A percentile compares a stretch with the other conserved stretches of the same genome.
These are phyloP conservation scores for Leptosomus discolor DNA, from an alignment of 2,113 vertebrate genomes.

Conservation along the genomic window DNA sequence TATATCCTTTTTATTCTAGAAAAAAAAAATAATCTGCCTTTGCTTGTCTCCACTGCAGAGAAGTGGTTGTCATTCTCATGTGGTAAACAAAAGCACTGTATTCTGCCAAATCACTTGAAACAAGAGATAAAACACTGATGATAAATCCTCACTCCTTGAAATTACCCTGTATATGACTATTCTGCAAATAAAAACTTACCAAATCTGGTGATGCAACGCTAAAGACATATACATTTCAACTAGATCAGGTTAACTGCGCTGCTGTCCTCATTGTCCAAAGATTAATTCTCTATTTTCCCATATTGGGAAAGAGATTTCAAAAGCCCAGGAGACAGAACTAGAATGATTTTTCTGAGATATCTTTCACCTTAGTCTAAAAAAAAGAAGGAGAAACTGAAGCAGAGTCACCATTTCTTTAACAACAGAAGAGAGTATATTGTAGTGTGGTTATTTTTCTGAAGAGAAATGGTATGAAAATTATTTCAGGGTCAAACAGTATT, in stretches of 20 bases:
- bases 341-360: not conserved
- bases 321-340: not conserved
- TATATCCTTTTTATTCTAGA: not conserved
- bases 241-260: not conserved
- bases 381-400: not conserved
- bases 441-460: not conserved
- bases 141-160: not conserved
- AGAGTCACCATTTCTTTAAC: not conserved
- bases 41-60: not conserved
- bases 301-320: not conserved
- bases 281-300: not conserved
- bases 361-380: not conserved
- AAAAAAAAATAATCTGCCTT: not conserved
- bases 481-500: slow-evolving; percentile 22
- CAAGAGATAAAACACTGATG: not conserved
- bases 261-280: not conserved
- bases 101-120: not conserved
- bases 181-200: not conserved
- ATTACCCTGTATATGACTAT: not conserved
- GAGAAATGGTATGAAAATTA: not conserved
- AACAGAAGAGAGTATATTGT: not conserved
- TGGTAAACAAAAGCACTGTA: not conserved
- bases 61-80: not conserved
- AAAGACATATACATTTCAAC: not conserved
- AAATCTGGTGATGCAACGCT: not conserved